phyloP scores from a whole-genome alignment of 2,888 invertebrate genomes.

The Pristionchus exspectatus region DNA sequence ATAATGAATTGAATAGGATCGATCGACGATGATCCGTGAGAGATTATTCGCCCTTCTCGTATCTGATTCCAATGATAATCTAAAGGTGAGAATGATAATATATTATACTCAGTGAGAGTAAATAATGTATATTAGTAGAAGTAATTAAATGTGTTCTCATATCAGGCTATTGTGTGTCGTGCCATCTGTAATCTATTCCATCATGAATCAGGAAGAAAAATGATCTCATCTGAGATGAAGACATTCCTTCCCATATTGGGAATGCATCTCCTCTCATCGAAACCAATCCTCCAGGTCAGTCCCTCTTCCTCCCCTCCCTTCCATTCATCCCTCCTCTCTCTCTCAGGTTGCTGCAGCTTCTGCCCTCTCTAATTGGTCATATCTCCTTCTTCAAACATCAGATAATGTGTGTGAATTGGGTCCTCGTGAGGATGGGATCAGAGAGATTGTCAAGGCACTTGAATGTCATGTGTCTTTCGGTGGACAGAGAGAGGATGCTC shows the following conservation, averaged over 20 bases:
- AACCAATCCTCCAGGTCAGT: slow-evolving; percentile 47
- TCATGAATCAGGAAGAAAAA: slow-evolving; percentile 38
- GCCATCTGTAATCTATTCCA: slow-evolving; percentile 56
- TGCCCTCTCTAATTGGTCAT: slow-evolving; percentile 71
- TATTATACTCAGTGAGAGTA: slow-evolving; percentile 79
- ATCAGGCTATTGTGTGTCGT: slow-evolving; percentile 55
- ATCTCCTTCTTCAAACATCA: slow-evolving; percentile 67
- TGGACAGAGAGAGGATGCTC: slow-evolving; percentile 81
- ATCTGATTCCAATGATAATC: slow-evolving; percentile 83
- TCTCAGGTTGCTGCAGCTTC: slow-evolving; percentile 69
- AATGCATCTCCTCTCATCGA: slow-evolving; percentile 31
- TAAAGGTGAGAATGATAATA: slow-evolving; percentile 78
- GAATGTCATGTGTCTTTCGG: slow-evolving; percentile 63
- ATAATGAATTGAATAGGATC: slow-evolving; percentile 58
- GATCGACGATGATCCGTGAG: slow-evolving; percentile 77
- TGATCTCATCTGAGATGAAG: slow-evolving; percentile 52
- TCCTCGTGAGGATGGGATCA: slow-evolving; percentile 73
- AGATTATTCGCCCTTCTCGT: slow-evolving; percentile 81
- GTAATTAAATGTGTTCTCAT: background rate
- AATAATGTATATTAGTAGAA: background rate
- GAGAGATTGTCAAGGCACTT: slow-evolving; percentile 66
- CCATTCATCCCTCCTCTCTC: background rate
- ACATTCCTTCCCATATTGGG: slow-evolving; percentile 55
- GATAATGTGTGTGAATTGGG: slow-evolving; percentile 70
- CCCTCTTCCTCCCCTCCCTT: background rate